phyloP scores from a whole-genome alignment of 2,888 invertebrate genomes.

The Metellina segmentata region DNA sequence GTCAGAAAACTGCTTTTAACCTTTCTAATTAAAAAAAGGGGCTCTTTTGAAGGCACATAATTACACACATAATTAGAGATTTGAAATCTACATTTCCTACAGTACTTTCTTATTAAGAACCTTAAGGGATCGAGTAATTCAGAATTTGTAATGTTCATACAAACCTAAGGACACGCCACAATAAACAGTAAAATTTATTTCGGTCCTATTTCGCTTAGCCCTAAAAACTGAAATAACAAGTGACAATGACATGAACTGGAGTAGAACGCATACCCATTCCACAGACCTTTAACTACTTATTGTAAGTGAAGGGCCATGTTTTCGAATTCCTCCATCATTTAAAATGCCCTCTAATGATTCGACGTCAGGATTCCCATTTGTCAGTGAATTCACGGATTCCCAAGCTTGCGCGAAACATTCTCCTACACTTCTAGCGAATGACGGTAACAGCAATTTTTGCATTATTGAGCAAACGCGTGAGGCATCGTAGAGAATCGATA shows the following conservation, averaged over 20 bases:
- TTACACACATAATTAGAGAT: too few species aligned
- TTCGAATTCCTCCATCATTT: constrained; percentile 35
- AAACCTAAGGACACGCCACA: neutral
- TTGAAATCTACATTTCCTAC: too few species aligned
- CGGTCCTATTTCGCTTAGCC: neutral
- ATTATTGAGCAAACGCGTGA: constrained; percentile 55
- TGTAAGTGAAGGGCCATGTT: constrained; percentile 47
- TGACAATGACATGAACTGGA: neutral
- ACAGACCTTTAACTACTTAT: constrained; percentile 35
- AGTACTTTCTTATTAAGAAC: too few species aligned
- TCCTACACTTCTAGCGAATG: constrained; percentile 51
- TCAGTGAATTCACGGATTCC: constrained; percentile 74
- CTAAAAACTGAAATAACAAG: neutral
- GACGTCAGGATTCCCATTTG: constrained; percentile 48
- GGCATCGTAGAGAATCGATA: constrained; percentile 29
- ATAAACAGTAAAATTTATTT: neutral
- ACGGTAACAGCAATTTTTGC: constrained; percentile 56
- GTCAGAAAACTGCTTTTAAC: too few species aligned
- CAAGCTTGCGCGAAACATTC: constrained; percentile 50
- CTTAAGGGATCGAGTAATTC: too few species aligned
- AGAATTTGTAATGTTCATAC: neutral
- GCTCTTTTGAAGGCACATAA: too few species aligned
- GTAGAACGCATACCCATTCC: too few species aligned
- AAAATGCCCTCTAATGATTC: constrained; percentile 17
- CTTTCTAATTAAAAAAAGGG: too few species aligned